Evolutionary conservation across 92 coral and sea anemone species (phyloP).

Genomic region (Plumapathes pennacea): DNA sequence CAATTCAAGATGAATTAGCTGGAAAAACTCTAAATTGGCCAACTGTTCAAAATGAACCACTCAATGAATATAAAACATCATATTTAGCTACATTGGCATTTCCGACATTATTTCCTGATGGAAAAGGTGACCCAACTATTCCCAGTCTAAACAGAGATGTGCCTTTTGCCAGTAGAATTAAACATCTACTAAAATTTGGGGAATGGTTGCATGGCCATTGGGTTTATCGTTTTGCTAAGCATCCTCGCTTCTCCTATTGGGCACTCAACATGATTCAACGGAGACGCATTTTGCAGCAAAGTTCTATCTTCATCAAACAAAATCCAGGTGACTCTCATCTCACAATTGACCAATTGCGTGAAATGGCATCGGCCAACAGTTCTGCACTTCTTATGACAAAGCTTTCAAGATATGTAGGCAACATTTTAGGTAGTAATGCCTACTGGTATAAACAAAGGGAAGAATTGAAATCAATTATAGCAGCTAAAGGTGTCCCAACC

Average conservation of each 20-base stretch:
- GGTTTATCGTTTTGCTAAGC: constrained; percentile 40
- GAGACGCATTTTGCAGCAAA: constrained; percentile 37
- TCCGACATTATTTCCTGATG: constrained; percentile 46
- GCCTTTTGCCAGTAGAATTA: constrained; percentile 17
- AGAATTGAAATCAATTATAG: constrained; percentile 52
- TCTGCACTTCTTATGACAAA: constrained; percentile 38
- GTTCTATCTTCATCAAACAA: constrained; percentile 21
- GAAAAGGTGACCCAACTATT: constrained; percentile 44
- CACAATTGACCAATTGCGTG: constrained; percentile 44
- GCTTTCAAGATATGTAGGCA: constrained; percentile 52
- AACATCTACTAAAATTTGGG: constrained; percentile 33
- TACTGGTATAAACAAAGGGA: constrained; percentile 36
- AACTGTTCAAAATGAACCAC: constrained; percentile 32
- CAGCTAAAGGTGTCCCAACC: constrained; percentile 40
- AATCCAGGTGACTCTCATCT: constrained; percentile 51
- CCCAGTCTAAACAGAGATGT: constrained; percentile 23
- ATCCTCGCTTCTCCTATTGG: constrained; percentile 43
- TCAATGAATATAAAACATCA: constrained; percentile 44
- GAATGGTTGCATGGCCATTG: constrained; percentile 21
- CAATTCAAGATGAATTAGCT: constrained; percentile 3
- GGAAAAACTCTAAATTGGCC: constrained; percentile 30
- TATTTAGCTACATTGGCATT: constrained; percentile 44
- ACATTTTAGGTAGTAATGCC: constrained; percentile 39
- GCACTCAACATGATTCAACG: constrained; percentile 46
- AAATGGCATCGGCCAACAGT: constrained; percentile 38